phyloP scores from a whole-genome alignment of 1,140 invertebrate genomes.

The fruit fly (Drosophila melanogaster) region Release_6_plus_ISO1_MT NC_004354.4:14349501-14350000 shows the following conservation, averaged over 20 bases:
- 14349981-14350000: constrained; percentile 12
- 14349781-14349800: constrained; percentile 44
- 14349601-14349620: no score
- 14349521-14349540: constrained; percentile 12
- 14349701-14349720: constrained; percentile 15
- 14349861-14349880: constrained; percentile 8
- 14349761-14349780: constrained; percentile 3
- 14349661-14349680: constrained; percentile 23
- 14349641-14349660: constrained; percentile 55
- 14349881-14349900: background rate
- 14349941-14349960: constrained; percentile 24
- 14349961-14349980: constrained; percentile 34
- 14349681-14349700: constrained; percentile 1
- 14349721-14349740: constrained; percentile 6
- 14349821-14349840: constrained; percentile 9
- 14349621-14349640: background rate
- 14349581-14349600: no score
- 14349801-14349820: constrained; percentile 20
- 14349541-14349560: constrained; percentile 49
- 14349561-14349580: constrained; percentile 43
- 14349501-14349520: background rate
- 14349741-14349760: constrained; percentile 14
- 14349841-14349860: background rate
- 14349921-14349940: no score
- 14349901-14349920: no score